A percentile compares a stretch with the other conserved stretches of the same genome.
Conservation (phyloP, 1,140 invertebrate species). For the Liolophura sinensis region DNA sequence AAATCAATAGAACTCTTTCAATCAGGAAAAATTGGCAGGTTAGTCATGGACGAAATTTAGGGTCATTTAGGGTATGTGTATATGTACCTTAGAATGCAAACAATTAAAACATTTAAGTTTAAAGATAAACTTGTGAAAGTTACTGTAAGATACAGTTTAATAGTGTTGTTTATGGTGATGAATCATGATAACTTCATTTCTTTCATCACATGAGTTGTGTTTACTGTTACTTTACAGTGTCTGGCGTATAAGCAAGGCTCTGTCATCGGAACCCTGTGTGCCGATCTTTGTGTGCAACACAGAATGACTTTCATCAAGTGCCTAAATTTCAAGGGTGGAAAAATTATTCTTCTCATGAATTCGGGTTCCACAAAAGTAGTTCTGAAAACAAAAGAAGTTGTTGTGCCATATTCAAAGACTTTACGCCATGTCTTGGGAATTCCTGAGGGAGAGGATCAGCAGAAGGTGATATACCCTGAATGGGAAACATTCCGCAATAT, state of each 20-base stretch:
- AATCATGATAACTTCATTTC: too few relatives aligned
- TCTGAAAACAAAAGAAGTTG: slow-evolving; percentile 10
- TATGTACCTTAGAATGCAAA: too few relatives aligned
- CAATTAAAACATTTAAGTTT: too few relatives aligned
- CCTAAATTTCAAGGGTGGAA: slow-evolving; percentile 39
- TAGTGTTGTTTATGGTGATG: too few relatives aligned
- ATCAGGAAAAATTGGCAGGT: too few relatives aligned
- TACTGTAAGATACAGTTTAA: too few relatives aligned
- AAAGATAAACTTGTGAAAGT: too few relatives aligned
- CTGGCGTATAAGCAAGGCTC: slow-evolving; percentile 25
- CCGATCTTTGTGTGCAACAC: slow-evolving; percentile 28
- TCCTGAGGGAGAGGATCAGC: background rate
- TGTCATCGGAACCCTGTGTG: slow-evolving; percentile 42
- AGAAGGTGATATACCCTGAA: slow-evolving; percentile 3
- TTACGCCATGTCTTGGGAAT: background rate
- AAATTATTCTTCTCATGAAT: slow-evolving; percentile 36
- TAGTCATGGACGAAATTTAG: too few relatives aligned
- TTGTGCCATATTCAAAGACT: background rate
- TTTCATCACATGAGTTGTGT: background rate
- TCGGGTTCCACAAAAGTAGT: slow-evolving; percentile 14
- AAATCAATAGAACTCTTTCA: too few relatives aligned
- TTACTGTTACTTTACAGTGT: slow-evolving; percentile 32
- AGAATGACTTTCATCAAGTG: slow-evolving; percentile 31
- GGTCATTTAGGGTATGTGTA: too few relatives aligned
- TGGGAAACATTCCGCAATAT: background rate